These are phyloP conservation scores for Apoderus coryli DNA, from an alignment of 2,888 invertebrate species.

Conservation along the genomic window DNA sequence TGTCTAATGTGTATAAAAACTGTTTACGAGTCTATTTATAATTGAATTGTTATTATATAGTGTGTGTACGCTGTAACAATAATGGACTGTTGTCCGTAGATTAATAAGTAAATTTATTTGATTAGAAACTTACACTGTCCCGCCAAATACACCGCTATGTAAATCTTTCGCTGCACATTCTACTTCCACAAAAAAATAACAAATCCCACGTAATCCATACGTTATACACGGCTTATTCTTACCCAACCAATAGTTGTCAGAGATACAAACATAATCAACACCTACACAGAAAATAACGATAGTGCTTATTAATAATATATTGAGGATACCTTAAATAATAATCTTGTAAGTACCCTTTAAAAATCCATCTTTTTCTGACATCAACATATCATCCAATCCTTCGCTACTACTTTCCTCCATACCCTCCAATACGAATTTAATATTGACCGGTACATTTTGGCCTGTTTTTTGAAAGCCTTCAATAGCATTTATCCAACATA, in stretches of 20 bases:
- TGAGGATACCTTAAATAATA: constrained; percentile 84
- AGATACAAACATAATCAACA: constrained; percentile 94
- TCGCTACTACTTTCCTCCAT: constrained; percentile 98
- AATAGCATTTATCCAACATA: constrained; percentile 91
- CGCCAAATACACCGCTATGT: constrained; percentile 93
- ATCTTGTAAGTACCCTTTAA: constrained; percentile 65
- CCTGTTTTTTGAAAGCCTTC: constrained; percentile 67
- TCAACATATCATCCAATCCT: constrained; percentile 80
- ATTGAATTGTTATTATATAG: too few species aligned
- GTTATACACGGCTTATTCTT: constrained; percentile 92
- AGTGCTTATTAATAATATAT: too few species aligned
- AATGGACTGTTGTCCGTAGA: neutral
- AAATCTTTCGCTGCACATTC: constrained; percentile 57
- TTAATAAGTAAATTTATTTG: neutral
- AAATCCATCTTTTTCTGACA: constrained; percentile 58
- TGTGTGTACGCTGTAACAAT: too few species aligned
- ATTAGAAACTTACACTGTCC: constrained; percentile 56
- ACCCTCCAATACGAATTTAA: constrained; percentile 89
- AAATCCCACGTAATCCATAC: constrained; percentile 87
- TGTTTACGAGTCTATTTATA: too few species aligned
- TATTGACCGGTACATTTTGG: constrained; percentile 48
- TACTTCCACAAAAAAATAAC: constrained; percentile 80
- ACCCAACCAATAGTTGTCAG: constrained; percentile 98
- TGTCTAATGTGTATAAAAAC: too few species aligned
- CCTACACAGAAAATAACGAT: too few species aligned